Conservation (phyloP, 2,113 vertebrate genomes). For the Struthidea cinerea region DNA sequence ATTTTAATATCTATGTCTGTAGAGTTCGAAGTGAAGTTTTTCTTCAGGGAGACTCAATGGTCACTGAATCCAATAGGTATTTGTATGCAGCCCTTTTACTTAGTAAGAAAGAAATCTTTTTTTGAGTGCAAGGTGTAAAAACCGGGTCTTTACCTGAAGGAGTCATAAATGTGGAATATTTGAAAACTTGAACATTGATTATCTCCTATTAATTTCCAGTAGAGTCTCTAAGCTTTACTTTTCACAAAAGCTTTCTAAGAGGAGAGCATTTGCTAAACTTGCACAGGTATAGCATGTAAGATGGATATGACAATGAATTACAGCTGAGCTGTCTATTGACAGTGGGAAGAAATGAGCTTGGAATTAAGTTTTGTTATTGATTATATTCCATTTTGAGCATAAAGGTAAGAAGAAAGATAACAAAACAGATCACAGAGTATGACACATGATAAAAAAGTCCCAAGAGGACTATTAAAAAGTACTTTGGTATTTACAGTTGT, state of each 20-base stretch:
- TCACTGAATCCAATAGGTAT: background rate
- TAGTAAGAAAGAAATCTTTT: background rate
- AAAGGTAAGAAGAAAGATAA: background rate
- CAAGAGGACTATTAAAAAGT: slow-evolving; percentile 34
- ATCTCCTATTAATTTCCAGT: background rate
- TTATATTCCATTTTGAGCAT: background rate
- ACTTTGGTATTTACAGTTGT: slow-evolving; percentile 38
- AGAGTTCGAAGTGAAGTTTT: background rate
- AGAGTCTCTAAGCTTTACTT: background rate
- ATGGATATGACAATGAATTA: background rate
- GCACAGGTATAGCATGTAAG: accelerated
- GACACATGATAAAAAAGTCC: slow-evolving; percentile 33
- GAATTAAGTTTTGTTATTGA: slow-evolving; percentile 9
- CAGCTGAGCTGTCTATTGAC: background rate
- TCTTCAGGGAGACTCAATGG: background rate
- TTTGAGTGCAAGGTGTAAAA: background rate
- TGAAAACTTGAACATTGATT: background rate
- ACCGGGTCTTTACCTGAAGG: background rate
- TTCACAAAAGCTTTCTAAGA: background rate
- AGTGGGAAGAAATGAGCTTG: background rate
- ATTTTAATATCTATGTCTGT: background rate
- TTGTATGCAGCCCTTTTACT: background rate
- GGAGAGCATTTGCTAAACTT: background rate
- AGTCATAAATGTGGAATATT: background rate
- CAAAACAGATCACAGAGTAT: slow-evolving; percentile 11